phyloP scores from a whole-genome alignment of 2,888 invertebrate species.

The Caenorhabditis becei region DNA sequence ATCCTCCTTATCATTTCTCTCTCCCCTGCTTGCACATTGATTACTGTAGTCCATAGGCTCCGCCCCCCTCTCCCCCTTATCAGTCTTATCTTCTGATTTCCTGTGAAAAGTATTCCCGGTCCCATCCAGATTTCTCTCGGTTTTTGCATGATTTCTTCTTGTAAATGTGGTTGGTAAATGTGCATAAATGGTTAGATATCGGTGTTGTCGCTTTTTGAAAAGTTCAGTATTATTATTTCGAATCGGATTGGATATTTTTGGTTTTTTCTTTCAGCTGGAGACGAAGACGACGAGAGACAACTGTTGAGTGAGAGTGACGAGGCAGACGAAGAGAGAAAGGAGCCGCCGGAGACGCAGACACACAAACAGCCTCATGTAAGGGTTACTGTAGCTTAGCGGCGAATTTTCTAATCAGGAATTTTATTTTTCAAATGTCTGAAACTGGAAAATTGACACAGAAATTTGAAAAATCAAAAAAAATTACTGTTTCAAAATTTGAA shows the following conservation, averaged over 20 bases:
- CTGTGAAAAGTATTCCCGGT: conserved; percentile 3
- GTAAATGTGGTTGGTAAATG: conserved; percentile 6
- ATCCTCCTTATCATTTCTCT: too few relatives aligned
- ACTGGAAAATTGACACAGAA: too few relatives aligned
- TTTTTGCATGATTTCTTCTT: conserved; percentile 27
- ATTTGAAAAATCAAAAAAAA: too few relatives aligned
- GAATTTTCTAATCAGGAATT: too few relatives aligned
- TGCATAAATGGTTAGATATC: conserved; percentile 23
- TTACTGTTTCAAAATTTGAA: too few relatives aligned
- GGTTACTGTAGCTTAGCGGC: too few relatives aligned
- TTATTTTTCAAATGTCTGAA: too few relatives aligned
- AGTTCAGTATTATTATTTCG: not conserved
- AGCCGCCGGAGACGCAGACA: not conserved
- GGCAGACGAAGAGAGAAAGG: conserved; percentile 8
- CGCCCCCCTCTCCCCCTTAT: not conserved
- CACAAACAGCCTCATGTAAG: too few relatives aligned
- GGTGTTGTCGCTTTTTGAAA: not conserved
- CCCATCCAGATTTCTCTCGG: not conserved
- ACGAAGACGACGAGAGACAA: conserved; percentile 36
- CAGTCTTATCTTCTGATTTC: not conserved
- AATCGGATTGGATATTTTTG: not conserved
- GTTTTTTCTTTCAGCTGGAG: conserved; percentile 12
- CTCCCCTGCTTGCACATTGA: not conserved
- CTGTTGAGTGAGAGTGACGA: conserved; percentile 39
- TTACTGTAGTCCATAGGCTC: conserved; percentile 20